Base-by-base conservation (phyloP, 2,113 vertebrate genomes). In the Melanerpes formicivorus region DNA sequence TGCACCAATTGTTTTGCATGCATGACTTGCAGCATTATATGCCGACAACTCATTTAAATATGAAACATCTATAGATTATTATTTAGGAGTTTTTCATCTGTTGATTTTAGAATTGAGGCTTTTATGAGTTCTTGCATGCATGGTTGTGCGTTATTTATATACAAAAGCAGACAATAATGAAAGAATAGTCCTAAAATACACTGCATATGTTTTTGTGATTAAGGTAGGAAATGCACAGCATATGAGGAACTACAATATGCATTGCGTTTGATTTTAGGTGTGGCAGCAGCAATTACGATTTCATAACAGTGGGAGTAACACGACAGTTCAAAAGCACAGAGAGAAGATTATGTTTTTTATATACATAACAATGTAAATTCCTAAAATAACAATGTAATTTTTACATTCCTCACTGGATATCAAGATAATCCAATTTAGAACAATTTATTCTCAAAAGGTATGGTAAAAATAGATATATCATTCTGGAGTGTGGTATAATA, bases 1-100 rank as follows among this genome's bases (percentile, higher is more conserved):
- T 90, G 95, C 95, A 84, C 81, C 65, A 90, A 80, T 93, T 95
- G 95, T 91, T 82, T 89, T 96, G 93, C 91, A 90, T 94, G 48
- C 87, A 86, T 92, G 95, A 96, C 96, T 97, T 96, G 95, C 96
- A 96, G 91, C 92, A 94, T 93, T 95, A 96, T 96, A 96, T 96
- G 95, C 93, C 91, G 97, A 72, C 56, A 84, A 91, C 97, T 98
- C 95, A 98, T 98, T 97, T 97, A 97, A 97, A 98, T 98, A 96
- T 94, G 95, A 96, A 97, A 97, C 97, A 98, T 97, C 97, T 98
- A 97, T 97, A 97, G 95, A 87, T 97, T 97, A 97, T 97, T 97
- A 97, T 97, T 98, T 97, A 96, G 97, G 96, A 96, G 93, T 96
- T 98, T 96, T 97, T 97, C 96, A 95, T 97, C 95, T 97, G 95